These are phyloP conservation scores for Apus apus DNA, from an alignment of 2,113 vertebrate genomes.

Conservation along the genomic window DNA sequence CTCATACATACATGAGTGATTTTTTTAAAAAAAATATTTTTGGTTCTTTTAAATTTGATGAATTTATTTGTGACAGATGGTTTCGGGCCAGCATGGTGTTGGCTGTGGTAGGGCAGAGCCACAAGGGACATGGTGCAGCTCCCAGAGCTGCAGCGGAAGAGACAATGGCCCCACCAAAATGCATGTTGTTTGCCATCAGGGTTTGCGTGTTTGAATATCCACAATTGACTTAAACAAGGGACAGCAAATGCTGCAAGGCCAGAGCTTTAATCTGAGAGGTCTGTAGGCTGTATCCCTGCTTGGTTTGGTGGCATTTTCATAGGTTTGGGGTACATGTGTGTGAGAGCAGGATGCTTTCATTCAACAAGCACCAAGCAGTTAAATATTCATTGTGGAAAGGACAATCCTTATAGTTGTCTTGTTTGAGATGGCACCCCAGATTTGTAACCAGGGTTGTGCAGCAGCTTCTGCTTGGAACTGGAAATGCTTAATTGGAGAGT, in stretches of 20 bases:
- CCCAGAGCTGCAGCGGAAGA: background rate
- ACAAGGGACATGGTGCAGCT: fast-evolving
- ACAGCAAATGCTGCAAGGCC: background rate
- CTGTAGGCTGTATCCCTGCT: background rate
- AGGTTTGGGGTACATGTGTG: background rate
- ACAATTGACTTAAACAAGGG: background rate
- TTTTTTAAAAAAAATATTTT: background rate
- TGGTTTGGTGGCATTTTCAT: background rate
- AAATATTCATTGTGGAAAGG: background rate
- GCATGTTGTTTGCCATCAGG: background rate
- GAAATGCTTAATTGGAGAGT: background rate
- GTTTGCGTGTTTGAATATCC: background rate
- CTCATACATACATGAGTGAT: background rate
- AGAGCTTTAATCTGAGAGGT: background rate
- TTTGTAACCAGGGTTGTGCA: background rate
- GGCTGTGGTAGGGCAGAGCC: background rate
- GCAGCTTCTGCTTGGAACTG: background rate
- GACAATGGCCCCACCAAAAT: background rate
- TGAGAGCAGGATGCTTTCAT: background rate
- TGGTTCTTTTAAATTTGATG: background rate
- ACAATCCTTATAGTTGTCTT: background rate
- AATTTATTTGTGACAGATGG: background rate
- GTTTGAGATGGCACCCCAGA: background rate
- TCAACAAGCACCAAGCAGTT: background rate
- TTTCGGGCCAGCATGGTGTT: background rate